These are phyloP conservation scores for Bradypodion pumilum DNA, from an alignment of 2,797 vertebrate genomes.

Conservation along the genomic window DNA sequence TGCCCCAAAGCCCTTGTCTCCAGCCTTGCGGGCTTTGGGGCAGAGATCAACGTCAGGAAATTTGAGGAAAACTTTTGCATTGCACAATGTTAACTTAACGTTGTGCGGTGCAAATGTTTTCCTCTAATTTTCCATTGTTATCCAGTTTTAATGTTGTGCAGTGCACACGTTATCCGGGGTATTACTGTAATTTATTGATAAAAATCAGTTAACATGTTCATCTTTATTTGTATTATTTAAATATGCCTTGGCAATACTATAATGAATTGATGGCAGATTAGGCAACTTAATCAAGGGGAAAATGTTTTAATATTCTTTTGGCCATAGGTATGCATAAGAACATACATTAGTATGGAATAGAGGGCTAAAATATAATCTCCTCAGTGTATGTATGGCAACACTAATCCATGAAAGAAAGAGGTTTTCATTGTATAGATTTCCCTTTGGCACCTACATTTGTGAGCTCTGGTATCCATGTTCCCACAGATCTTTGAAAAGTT, in stretches of 20 bases:
- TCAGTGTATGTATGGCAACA: neutral
- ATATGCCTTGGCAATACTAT: neutral
- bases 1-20: no score
- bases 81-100: no score
- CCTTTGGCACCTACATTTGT: neutral
- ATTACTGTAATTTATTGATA: neutral
- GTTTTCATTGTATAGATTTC: neutral
- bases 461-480: neutral
- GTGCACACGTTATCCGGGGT: no score
- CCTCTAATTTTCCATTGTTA: no score
- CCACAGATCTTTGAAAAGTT: neutral
- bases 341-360: neutral
- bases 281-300: neutral
- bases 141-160: no score
- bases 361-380: neutral
- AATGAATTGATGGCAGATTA: neutral
- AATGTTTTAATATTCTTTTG: neutral
- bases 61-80: no score
- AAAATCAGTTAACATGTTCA: slow-evolving; percentile 4
- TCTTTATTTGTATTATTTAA: slow-evolving; percentile 1
- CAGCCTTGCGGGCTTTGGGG: no score
- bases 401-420: neutral
- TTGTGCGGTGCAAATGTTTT: no score
- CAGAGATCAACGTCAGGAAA: no score
- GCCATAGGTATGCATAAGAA: neutral